Evolutionary conservation across 2,113 vertebrate genomes (phyloP), one percentile per base, ranked within the genome.

Genomic region (Dendropsophus ebraccatus): DNA sequence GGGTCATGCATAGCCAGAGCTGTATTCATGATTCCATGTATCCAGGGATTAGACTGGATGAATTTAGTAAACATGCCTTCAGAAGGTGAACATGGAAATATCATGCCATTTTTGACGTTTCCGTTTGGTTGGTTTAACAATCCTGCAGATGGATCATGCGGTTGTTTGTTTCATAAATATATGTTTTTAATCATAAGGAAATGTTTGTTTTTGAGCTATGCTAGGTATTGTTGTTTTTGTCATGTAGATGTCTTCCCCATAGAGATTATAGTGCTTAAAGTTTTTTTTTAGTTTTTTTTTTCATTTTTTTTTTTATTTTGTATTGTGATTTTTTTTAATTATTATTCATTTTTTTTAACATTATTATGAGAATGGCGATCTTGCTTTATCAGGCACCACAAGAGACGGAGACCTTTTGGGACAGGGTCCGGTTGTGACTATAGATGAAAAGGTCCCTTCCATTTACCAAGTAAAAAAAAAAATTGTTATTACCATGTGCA

Each of bases 1-100:
- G 47, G 67, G 67, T 56, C 81, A 73, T 83, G 49, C 50, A 83
- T 56, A 54, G 54, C 47, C 49, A 52, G 80, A 70, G 60, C 12
- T 69, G 21, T 83, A 83, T 83, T 83, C 81, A 83, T 82, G 81
- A 82, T 72, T 49, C 49, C 30, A 23, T 82, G 65, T 82, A 65
- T 82, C 28, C 28, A 54, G 19, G 78, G 78, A 81, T 70, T 70
- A 67, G 19, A 5, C 60, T 0, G 45, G 47, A 49, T 82, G 62
- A 62, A 23, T 58, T 32, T 30, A 69, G 58, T 70, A 82, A 82
- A 69, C 60, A 82, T 32, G 25, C 13, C 60, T 4, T 50, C 32
- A 35, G 25, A 62, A 45, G 19, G 49, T 77, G 50, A 77, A 16
- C 56, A 60, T 80, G 54, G 30, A 54, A 30, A 28, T 81, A 62